phyloP scores from a whole-genome alignment of 2,113 vertebrate species.

The Parotia lawesii region DNA sequence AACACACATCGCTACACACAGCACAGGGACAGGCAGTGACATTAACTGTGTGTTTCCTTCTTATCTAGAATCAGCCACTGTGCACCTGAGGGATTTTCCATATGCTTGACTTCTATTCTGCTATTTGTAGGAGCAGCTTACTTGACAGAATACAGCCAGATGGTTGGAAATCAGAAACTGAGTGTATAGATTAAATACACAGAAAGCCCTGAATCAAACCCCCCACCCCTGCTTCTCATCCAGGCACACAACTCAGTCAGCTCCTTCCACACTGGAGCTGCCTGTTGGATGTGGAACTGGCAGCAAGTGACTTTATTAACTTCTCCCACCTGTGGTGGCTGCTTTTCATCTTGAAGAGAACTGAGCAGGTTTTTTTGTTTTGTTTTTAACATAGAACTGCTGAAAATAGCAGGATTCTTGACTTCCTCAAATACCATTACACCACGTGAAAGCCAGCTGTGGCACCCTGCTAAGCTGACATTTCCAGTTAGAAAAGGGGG shows the following conservation, averaged over 20 bases:
- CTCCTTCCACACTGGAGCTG: neutral
- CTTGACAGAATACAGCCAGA: neutral
- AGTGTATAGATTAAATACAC: neutral
- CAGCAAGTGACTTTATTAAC: neutral
- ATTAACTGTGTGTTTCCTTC: neutral
- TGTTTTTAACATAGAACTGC: neutral
- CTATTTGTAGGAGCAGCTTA: neutral
- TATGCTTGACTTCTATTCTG: neutral
- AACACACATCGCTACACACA: neutral
- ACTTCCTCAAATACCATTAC: neutral
- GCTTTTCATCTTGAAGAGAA: neutral
- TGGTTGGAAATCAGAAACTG: neutral
- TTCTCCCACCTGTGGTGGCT: neutral
- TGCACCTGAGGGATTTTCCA: neutral
- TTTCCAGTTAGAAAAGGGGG: neutral
- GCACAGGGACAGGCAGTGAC: neutral
- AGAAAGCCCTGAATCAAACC: neutral
- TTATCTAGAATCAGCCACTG: neutral
- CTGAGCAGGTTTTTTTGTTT: neutral
- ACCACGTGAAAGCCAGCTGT: neutral
- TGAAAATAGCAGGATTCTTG: constrained; percentile 18
- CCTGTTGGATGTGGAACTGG: neutral
- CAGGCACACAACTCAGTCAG: neutral
- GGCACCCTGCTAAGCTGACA: neutral
- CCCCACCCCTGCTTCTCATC: neutral